These are phyloP conservation scores for Sebastes diploproa DNA, from an alignment of 2,797 vertebrate species.

Conservation along the genomic window DNA sequence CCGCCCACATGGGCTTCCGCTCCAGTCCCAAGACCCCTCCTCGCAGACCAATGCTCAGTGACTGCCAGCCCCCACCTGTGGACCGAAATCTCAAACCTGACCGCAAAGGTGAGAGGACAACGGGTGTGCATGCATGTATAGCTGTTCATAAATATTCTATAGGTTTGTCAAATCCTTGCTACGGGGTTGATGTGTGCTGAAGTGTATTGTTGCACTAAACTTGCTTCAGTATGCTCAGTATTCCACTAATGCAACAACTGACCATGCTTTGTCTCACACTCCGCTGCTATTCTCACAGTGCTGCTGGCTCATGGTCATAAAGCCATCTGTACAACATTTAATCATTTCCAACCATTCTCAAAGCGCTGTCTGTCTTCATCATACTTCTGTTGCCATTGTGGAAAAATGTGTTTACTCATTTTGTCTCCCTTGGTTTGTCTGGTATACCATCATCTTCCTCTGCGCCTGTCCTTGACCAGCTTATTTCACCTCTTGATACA, in stretches of 20 bases:
- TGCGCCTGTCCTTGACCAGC: constrained; percentile 11
- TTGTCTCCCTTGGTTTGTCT: constrained; percentile 14
- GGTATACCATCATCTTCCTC: constrained; percentile 7
- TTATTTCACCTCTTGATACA: constrained; percentile 40
- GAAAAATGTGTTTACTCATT: neutral
- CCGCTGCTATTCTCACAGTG: constrained; percentile 40
- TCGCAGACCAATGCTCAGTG: constrained; percentile 88
- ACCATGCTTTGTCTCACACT: constrained; percentile 43
- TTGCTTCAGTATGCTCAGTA: constrained; percentile 29
- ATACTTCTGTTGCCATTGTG: constrained; percentile 1
- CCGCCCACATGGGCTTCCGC: constrained; percentile 98
- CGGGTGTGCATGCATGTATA: constrained; percentile 23
- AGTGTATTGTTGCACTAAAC: constrained; percentile 18
- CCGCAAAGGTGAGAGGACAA: constrained; percentile 92
- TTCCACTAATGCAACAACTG: constrained; percentile 47
- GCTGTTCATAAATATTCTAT: neutral
- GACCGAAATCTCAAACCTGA: constrained; percentile 99
- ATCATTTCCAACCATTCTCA: constrained; percentile 4
- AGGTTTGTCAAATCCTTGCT: constrained; percentile 7
- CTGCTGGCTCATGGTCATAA: constrained; percentile 73
- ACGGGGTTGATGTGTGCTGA: constrained; percentile 20
- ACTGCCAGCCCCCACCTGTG: constrained; percentile 95
- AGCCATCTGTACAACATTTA: constrained; percentile 7
- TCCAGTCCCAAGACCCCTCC: constrained; percentile 98
- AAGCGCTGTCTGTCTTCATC: constrained; percentile 1